A percentile compares a stretch with the other conserved stretches of the same genome.
These are phyloP conservation scores for Neuroscelio doddi DNA, from an alignment of 2,888 invertebrate species.

Conservation along the genomic window DNA sequence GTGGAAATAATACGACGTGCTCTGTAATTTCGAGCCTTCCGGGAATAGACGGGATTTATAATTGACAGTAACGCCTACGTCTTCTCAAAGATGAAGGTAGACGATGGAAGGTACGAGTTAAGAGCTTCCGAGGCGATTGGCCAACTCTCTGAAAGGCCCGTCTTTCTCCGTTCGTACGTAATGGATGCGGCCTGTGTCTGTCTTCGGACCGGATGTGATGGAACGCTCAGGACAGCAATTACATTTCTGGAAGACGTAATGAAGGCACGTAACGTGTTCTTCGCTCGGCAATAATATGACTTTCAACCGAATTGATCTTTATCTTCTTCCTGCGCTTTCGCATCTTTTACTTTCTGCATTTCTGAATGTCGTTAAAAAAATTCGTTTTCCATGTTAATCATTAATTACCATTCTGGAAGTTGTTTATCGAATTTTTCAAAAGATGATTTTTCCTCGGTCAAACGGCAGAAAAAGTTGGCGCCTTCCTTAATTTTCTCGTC, in stretches of 20 bases:
- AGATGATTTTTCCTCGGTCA: slow-evolving; percentile 25
- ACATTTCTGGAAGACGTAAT: slow-evolving; percentile 53
- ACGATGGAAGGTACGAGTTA: slow-evolving; percentile 44
- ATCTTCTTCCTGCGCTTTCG: no score
- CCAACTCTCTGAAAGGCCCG: slow-evolving; percentile 36
- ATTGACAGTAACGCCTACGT: slow-evolving; percentile 62
- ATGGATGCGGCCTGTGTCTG: slow-evolving; percentile 48
- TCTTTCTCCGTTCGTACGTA: slow-evolving; percentile 45
- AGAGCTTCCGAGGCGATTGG: slow-evolving; percentile 47
- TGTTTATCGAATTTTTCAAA: slow-evolving; percentile 16
- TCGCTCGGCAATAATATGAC: slow-evolving; percentile 28
- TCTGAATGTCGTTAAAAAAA: no score
- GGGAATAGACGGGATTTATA: slow-evolving; percentile 62
- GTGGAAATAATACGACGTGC: slow-evolving; percentile 44
- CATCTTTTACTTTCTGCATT: no score
- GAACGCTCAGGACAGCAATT: slow-evolving; percentile 58
- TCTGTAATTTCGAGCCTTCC: slow-evolving; percentile 62
- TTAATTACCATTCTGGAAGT: no score
- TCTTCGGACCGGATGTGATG: slow-evolving; percentile 55
- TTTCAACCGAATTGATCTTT: no score
- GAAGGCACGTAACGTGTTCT: slow-evolving; percentile 41
- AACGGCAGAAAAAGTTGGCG: slow-evolving; percentile 25
- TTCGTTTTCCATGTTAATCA: no score
- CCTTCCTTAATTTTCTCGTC: slow-evolving; percentile 46
- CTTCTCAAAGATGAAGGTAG: slow-evolving; percentile 47